These are phyloP conservation scores for Tholera decimalis DNA, from an alignment of 2,888 invertebrate species.

Conservation along the genomic window DNA sequence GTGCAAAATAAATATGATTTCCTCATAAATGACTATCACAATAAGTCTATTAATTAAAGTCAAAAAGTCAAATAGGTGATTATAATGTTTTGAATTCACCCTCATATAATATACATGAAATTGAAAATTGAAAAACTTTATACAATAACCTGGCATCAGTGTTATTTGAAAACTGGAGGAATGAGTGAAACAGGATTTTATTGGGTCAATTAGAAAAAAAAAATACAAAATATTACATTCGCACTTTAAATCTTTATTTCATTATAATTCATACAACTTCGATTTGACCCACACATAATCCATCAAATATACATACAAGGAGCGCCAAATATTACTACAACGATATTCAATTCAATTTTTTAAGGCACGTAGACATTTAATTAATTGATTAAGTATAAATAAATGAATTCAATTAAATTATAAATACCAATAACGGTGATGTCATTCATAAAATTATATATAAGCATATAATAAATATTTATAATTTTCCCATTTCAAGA, in stretches of 20 bases:
- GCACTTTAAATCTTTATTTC: slow-evolving; percentile 64
- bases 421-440: slow-evolving; percentile 45
- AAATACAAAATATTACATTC: slow-evolving; percentile 37
- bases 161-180: too few relatives aligned
- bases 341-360: slow-evolving; percentile 38
- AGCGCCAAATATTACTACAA: slow-evolving; percentile 45
- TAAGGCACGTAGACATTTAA: slow-evolving; percentile 43
- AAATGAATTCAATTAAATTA: slow-evolving; percentile 29
- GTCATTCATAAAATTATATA: slow-evolving; percentile 19
- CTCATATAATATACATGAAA: too few relatives aligned
- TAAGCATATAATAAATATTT: slow-evolving; percentile 13
- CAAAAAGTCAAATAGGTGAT: too few relatives aligned
- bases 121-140: too few relatives aligned
- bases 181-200: too few relatives aligned
- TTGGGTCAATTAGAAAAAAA: background rate
- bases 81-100: too few relatives aligned
- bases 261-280: slow-evolving; percentile 60
- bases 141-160: too few relatives aligned
- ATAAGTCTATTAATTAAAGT: too few relatives aligned
- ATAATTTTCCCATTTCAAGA: slow-evolving; percentile 6
- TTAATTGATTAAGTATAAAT: slow-evolving; percentile 10
- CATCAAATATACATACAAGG: slow-evolving; percentile 69
- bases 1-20: too few relatives aligned
- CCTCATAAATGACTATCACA: too few relatives aligned
- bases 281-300: slow-evolving; percentile 60